Percentiles rank a stretch among this genome's conserved stretches.
phyloP scores from a whole-genome alignment of 1,140 invertebrate species.

The Protaetia brevitarsis region DNA sequence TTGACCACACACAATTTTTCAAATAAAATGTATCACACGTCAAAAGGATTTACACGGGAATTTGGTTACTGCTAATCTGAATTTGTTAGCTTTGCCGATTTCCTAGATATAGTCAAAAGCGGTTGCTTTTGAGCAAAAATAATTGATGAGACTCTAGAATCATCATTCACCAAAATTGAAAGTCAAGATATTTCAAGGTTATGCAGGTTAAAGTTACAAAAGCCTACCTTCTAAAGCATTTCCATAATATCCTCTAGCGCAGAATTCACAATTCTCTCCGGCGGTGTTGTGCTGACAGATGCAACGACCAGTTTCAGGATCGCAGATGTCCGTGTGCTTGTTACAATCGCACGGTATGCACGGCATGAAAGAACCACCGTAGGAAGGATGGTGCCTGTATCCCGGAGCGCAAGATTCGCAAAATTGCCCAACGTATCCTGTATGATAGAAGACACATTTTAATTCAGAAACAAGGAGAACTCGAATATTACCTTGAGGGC shows the following conservation, averaged over 20 bases:
- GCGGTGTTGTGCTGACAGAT: slow-evolving; percentile 96
- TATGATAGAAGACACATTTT: slow-evolving; percentile 7
- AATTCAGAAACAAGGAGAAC: neutral
- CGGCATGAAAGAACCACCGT: slow-evolving; percentile 85
- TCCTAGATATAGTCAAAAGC: too few species aligned
- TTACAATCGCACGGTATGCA: slow-evolving; percentile 97
- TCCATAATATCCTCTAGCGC: slow-evolving; percentile 91
- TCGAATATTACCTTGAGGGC: slow-evolving; percentile 63
- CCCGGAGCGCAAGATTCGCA: slow-evolving; percentile 96
- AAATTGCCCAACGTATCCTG: slow-evolving; percentile 86
- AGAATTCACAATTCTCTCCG: slow-evolving; percentile 92
- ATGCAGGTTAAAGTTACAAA: too few species aligned
- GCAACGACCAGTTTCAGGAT: slow-evolving; percentile 91
- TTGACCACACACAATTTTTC: too few species aligned
- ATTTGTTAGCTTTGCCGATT: too few species aligned
- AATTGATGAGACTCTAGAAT: too few species aligned
- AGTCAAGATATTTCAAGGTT: too few species aligned
- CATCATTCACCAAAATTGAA: too few species aligned
- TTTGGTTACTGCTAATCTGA: too few species aligned
- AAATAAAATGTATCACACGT: too few species aligned
- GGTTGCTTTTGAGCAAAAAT: too few species aligned
- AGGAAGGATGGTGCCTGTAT: slow-evolving; percentile 84
- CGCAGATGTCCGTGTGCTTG: slow-evolving; percentile 92
- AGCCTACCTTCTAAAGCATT: slow-evolving; percentile 70
- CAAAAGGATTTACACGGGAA: too few species aligned